Base-by-base conservation (phyloP, 1,140 invertebrate genomes). In the Drosophila ambigua region DNA sequence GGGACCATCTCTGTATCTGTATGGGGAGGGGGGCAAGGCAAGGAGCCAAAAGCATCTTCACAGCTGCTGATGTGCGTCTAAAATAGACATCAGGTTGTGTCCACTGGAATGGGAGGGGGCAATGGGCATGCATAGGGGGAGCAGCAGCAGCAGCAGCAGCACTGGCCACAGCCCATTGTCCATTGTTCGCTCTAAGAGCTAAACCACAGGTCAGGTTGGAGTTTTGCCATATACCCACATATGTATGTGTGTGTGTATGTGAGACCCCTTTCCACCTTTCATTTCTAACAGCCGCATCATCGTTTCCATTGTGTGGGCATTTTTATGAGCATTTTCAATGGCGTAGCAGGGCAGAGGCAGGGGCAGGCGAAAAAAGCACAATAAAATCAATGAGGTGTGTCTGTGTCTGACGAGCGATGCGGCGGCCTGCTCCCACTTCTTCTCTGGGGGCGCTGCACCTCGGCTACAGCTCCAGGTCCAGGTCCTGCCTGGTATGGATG, bases 381-480 rank as follows among this genome's bases (percentile, higher is more conserved):
- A 88, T 88, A 88, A 88, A 88, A 88, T 83, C 83, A 88, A 88
- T 88, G 83, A 88, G 83, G 83, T 88, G 83, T 88, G 65, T 61
- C 48, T 72, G 72, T 65, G 50, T 71, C 61, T 71, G 73, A 75
- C 54, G 54, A 57, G 54, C 54, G 41, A 28, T 28, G 26, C 50
- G n/a, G 28, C 50, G 41, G 39, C 24, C 26, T 55, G 23, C 41
- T 16, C 52, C 8, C 16, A 26, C 41, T 52, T 55, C 43, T 46
- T 39, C 35, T 31, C 64, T 68, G 51, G 44, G 51, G 44, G 7
- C 45, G 41, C 49, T 76, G 83, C 83, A 87, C 83, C 83, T 88
- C 79, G 49, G 57, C 35, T 23, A 26, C 55, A 9, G 44, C n/a
- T 48, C 46, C 20, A 13, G 11, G 20, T 11, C 23, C 43, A 68